Base-by-base conservation (phyloP, 2,888 invertebrate species). In the Agriopis aurantiaria region DNA sequence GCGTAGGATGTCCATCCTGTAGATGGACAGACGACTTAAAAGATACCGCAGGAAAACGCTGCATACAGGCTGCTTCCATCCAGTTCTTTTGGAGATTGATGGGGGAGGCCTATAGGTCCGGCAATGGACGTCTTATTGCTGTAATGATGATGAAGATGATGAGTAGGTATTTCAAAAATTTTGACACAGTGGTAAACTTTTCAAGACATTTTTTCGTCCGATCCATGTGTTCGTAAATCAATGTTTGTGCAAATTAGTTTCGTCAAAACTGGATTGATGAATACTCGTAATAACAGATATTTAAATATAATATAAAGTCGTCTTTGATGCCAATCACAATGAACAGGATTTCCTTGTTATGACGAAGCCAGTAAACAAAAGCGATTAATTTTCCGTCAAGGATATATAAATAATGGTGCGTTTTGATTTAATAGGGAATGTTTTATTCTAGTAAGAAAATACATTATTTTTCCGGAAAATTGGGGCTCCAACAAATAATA, bases 321-420 rank as follows among this genome's bases (percentile, higher is more conserved):
- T 46, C 59, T 66, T 62, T 70, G 70, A 66, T 66, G 66, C 10
- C 61, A 51, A 65, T 65, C 55, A 63, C 58, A 68, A 68, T 63
- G 46, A 57, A 48, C 53, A 48, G 68, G 60, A 65, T 65, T 65
- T n/a, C 49, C 57, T 65, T 57, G 62, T 64, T 64, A 40, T 64
- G 59, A 52, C 53, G n/a, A 55, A 43, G 51, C 56, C 23, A 49
- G 46, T 49, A 56, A 65, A 69, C 58, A 63, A 68, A 43, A 41
- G 14, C 51, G 41, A 61, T 61, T 53, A 66, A 66, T 65, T 58
- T 53, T 43, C 61, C 43, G 8, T 43, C 23, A 43, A 62, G 5
- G 61, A 8, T 17, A 23, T 49, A 40, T 6, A 60, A 33, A 60
- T 40, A 60, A 33, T 49, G 59, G 48, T 60, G 46, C 7, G 8